A percentile compares a stretch with the other conserved stretches of the same genome.
Evolutionary conservation across 2,888 invertebrate genomes (phyloP).

Genomic region (Chrysolina haemoptera): DNA sequence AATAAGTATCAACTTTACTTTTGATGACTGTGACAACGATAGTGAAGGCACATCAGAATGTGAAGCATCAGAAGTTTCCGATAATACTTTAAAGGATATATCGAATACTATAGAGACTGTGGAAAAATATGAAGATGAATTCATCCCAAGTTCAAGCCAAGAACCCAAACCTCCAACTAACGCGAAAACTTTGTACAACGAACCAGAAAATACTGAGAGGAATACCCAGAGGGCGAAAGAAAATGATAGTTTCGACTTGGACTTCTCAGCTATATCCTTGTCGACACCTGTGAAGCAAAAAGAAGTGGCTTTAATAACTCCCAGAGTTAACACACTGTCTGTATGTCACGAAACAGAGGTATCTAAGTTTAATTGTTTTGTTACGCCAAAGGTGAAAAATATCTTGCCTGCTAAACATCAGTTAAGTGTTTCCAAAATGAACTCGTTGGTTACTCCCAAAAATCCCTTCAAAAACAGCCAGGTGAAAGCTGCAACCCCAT

Average conservation of each 20-base stretch:
- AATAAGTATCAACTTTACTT: not conserved
- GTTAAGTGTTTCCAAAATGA: constrained; percentile 44
- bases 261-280: constrained; percentile 48
- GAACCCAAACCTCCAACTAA: not conserved
- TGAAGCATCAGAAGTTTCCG: not conserved
- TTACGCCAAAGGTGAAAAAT: constrained; percentile 50
- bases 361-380: constrained; percentile 35
- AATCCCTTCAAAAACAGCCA: constrained; percentile 26
- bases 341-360: not conserved
- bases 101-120: not conserved
- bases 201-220: constrained; percentile 39
- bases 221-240: constrained; percentile 30
- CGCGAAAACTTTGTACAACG: not conserved
- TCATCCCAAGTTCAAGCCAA: not conserved
- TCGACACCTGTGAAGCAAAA: constrained; percentile 44
- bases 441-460: constrained; percentile 42
- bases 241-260: constrained; percentile 55
- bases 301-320: constrained; percentile 18
- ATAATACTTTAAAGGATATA: constrained; percentile 6
- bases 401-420: constrained; percentile 44
- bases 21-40: not conserved
- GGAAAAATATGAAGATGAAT: not conserved
- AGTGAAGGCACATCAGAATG: not conserved
- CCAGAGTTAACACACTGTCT: constrained; percentile 11
- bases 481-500: constrained; percentile 10